Conservation (phyloP, 35 echinoderm and acorn worm genomes). For the Amphiura filiformis region DNA sequence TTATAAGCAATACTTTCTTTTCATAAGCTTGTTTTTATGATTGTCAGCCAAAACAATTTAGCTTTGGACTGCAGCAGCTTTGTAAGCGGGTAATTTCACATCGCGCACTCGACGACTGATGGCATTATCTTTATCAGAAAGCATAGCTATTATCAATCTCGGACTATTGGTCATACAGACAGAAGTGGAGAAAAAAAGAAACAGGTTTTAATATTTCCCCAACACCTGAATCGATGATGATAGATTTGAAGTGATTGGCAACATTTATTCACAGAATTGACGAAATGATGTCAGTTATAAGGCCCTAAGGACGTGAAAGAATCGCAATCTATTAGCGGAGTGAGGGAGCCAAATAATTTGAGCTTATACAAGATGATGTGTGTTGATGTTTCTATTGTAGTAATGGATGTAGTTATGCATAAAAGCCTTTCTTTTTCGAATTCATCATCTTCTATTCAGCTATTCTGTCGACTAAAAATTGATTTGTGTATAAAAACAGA, state of each 20-base stretch:
- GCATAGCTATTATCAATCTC: slow-evolving; percentile 1
- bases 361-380: background rate
- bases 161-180: background rate
- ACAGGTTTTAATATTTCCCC: slow-evolving; percentile 15
- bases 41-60: slow-evolving; percentile 11
- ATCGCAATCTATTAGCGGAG: background rate
- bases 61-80: background rate
- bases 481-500: background rate
- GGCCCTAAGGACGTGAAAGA: background rate
- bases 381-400: slow-evolving; percentile 3
- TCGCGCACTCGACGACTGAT: background rate
- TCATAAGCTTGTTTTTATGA: slow-evolving; percentile 12
- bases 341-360: background rate
- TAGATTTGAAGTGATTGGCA: slow-evolving; percentile 1
- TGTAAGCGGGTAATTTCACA: background rate
- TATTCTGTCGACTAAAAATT: too few relatives aligned
- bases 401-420: background rate
- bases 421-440: background rate
- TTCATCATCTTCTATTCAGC: too few relatives aligned
- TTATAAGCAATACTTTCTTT: slow-evolving; percentile 12
- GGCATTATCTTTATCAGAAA: slow-evolving; percentile 9
- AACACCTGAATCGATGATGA: slow-evolving; percentile 11
- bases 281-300: background rate
- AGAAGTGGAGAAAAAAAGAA: background rate
- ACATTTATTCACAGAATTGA: slow-evolving; percentile 4